These are phyloP conservation scores for Enteromius afrohamiltoni DNA, from an alignment of 2,797 vertebrate genomes.

Conservation along the genomic window DNA sequence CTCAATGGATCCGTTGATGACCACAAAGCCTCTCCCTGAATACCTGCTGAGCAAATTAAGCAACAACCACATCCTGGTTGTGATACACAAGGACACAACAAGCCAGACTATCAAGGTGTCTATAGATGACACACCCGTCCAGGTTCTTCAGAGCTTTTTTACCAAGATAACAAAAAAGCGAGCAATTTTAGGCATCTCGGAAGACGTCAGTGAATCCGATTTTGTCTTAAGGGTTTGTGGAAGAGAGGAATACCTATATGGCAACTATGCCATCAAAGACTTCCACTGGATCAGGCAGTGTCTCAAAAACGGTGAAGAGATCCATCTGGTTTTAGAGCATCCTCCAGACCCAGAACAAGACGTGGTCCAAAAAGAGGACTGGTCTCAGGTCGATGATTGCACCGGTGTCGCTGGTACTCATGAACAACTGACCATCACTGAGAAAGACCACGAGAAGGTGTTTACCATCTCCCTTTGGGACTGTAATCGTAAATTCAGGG, in stretches of 20 bases:
- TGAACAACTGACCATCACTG: constrained; percentile 92
- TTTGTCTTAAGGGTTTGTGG: constrained; percentile 94
- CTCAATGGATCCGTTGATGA: constrained; percentile 95
- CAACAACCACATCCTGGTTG: constrained; percentile 86
- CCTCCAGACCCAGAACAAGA: constrained; percentile 86
- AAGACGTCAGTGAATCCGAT: constrained; percentile 83
- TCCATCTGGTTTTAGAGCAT: constrained; percentile 89
- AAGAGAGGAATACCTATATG: constrained; percentile 92
- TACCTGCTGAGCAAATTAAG: constrained; percentile 88
- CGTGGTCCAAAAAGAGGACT: constrained; percentile 92
- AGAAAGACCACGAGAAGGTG: constrained; percentile 93
- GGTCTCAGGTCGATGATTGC: constrained; percentile 96
- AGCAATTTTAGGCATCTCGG: constrained; percentile 87
- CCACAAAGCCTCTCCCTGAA: constrained; percentile 86
- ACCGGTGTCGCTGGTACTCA: constrained; percentile 94
- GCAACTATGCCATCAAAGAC: constrained; percentile 87
- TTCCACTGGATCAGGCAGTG: constrained; percentile 97
- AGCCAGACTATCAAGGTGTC: constrained; percentile 96
- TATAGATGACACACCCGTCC: constrained; percentile 86
- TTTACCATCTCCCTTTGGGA: constrained; percentile 98
- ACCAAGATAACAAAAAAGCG: constrained; percentile 91
- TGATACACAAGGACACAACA: constrained; percentile 89
- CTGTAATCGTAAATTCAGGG: constrained; percentile 93
- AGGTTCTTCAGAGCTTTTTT: constrained; percentile 87
- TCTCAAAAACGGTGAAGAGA: constrained; percentile 93